Evolutionary conservation across 2,888 invertebrate genomes (phyloP), one percentile per base, ranked within the genome.

Genomic region (Malthinus seriepunctatus): DNA sequence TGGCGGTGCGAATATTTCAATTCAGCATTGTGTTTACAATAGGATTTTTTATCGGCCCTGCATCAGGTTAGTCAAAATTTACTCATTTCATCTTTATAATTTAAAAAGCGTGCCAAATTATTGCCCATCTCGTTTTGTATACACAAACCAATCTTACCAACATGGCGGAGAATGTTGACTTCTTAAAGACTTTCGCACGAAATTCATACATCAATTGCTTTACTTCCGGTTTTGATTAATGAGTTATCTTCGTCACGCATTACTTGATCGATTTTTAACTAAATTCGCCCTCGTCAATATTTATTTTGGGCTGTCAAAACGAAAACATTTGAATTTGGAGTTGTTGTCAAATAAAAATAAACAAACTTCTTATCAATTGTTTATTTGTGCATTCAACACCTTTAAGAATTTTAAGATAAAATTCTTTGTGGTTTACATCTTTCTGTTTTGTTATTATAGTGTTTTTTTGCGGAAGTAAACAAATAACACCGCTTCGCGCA

Each of bases 1-100:
- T 89, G 88, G 89, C 89, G 88, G 84, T 88, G 84, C 85, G 85
- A 86, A 85, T 86, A 83, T 83, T 86, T 83, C 86, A 84, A 84
- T 84, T 87, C 85, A 81, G 81, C 81, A 83, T 84, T 81, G 80
- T 83, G 81, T 81, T 82, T 81, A 78, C 83, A 80, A 80, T 84
- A 81, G 80, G 78, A 75, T 73, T 75, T 66, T 68, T 51, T 50
- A 62, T 71, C 66, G 71, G 69, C 69, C 69, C 71, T 69, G 69
- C 69, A 62, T 58, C 69, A 70, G 66, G 74, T 74, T 68, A 69
- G 33, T 55, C 31, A 35, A 45, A 45, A 45, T 9, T 8, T 31
- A 11, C n/a, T 47, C 12, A 8, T 42, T 42, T 9, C 23, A 14
- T 32, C 10, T 51, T 39, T 53, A 54, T 34, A 32, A 48, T 46